Percentiles rank a stretch among this genome's conserved stretches.
These are phyloP conservation scores for Halictus rubicundus DNA, from an alignment of 1,140 invertebrate species.

Conservation along the genomic window DNA sequence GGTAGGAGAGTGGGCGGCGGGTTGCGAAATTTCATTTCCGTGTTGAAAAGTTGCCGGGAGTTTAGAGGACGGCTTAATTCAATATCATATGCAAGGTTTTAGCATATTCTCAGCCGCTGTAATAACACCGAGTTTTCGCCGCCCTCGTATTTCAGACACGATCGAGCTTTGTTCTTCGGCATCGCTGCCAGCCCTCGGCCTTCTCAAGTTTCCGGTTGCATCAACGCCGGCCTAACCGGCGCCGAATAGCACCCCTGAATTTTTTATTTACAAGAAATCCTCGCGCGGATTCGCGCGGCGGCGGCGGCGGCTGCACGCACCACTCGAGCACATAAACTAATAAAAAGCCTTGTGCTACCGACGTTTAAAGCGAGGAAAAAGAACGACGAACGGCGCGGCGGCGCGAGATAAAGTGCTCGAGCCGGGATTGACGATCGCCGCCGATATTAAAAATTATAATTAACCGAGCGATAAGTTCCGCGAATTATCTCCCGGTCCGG, in stretches of 20 bases:
- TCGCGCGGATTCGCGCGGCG: not conserved
- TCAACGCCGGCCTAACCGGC: not conserved
- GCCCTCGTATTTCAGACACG: slow-evolving; percentile 2
- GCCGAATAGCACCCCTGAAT: not conserved
- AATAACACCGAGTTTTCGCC: not conserved
- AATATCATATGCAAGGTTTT: slow-evolving; percentile 21
- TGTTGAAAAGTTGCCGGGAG: slow-evolving; percentile 9
- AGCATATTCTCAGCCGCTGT: slow-evolving; percentile 4
- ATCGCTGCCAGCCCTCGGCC: not conserved
- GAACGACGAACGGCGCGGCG: not conserved
- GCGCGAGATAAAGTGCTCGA: not conserved
- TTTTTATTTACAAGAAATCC: slow-evolving; percentile 21
- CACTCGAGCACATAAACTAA: slow-evolving; percentile 35
- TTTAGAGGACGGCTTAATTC: slow-evolving; percentile 14
- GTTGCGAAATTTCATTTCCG: slow-evolving; percentile 31
- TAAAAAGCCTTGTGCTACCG: slow-evolving; percentile 14
- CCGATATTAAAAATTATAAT: slow-evolving; percentile 47
- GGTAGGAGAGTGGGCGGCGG: no score
- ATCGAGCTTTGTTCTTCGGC: slow-evolving; percentile 10
- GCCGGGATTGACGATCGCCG: slow-evolving; percentile 7
- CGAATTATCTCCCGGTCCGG: not conserved
- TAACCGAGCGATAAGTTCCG: slow-evolving; percentile 20
- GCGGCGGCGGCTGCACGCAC: not conserved
- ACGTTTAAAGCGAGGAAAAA: not conserved
- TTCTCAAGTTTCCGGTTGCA: not conserved